These are phyloP conservation scores for Oreochromis niloticus DNA, from an alignment of 2,113 vertebrate genomes.

Conservation along the genomic window DNA sequence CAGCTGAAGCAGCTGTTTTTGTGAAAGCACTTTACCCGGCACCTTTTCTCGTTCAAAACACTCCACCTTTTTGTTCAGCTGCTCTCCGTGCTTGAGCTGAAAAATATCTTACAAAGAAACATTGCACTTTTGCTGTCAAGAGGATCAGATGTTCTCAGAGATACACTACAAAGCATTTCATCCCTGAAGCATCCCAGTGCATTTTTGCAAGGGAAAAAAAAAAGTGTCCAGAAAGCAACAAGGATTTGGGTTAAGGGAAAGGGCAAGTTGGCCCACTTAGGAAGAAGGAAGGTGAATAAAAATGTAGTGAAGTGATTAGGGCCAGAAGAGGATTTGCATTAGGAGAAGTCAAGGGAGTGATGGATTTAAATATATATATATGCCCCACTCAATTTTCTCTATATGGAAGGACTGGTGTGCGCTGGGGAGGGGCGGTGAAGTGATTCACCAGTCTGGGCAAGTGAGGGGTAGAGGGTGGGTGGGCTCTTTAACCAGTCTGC, in stretches of 20 bases:
- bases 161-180: slow-evolving; percentile 5
- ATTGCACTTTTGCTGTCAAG: slow-evolving; percentile 27
- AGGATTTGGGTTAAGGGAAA: neutral
- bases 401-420: slow-evolving; percentile 15
- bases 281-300: slow-evolving; percentile 19
- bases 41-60: slow-evolving; percentile 34
- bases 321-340: slow-evolving; percentile 22
- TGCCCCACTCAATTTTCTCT: slow-evolving; percentile 3
- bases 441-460: slow-evolving; percentile 38
- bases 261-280: neutral
- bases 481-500: slow-evolving; percentile 28
- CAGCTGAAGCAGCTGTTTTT: slow-evolving; percentile 41
- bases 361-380: slow-evolving; percentile 27
- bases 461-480: slow-evolving; percentile 14
- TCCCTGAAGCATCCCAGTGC: neutral
- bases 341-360: slow-evolving; percentile 17
- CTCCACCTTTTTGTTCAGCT: slow-evolving; percentile 28
- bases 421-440: slow-evolving; percentile 22
- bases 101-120: slow-evolving; percentile 25
- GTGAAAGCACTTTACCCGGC: slow-evolving; percentile 25
- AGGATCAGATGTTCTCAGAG: slow-evolving; percentile 28
- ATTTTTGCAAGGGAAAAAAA: neutral
- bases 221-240: neutral
- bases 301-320: neutral
- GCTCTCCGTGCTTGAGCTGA: neutral